These are phyloP conservation scores for Cantharis rufa DNA, from an alignment of 2,888 invertebrate species.

Conservation along the genomic window DNA sequence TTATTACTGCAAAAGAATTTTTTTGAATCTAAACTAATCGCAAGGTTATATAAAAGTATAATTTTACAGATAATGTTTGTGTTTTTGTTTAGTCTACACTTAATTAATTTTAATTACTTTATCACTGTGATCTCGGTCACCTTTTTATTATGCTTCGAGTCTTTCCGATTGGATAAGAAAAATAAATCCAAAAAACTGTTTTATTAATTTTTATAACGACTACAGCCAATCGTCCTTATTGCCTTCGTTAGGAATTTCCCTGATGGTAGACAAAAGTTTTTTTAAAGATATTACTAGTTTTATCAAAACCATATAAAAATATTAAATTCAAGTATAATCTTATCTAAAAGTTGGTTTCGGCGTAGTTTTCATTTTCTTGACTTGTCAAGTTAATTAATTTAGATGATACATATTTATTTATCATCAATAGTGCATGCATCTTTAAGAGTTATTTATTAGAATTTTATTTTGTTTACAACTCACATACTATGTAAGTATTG, in stretches of 20 bases:
- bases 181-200: neutral
- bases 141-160: neutral
- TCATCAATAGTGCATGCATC: neutral
- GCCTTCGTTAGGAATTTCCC: neutral
- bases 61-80: neutral
- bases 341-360: neutral
- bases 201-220: too few species aligned
- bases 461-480: neutral
- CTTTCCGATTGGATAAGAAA: neutral
- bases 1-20: neutral
- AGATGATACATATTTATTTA: neutral
- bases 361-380: neutral
- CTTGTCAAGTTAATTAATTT: neutral
- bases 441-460: neutral
- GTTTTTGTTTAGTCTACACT: neutral
- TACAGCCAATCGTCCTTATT: too few species aligned
- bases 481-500: neutral
- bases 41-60: neutral
- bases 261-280: neutral
- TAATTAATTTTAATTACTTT: neutral
- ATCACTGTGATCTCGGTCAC: neutral
- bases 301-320: neutral
- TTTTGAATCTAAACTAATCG: neutral
- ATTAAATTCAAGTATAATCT: neutral
- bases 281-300: neutral